A percentile compares a stretch with the other conserved stretches of the same genome.
phyloP scores from a whole-genome alignment of 2,888 invertebrate genomes.

The Mythimna ferrago region DNA sequence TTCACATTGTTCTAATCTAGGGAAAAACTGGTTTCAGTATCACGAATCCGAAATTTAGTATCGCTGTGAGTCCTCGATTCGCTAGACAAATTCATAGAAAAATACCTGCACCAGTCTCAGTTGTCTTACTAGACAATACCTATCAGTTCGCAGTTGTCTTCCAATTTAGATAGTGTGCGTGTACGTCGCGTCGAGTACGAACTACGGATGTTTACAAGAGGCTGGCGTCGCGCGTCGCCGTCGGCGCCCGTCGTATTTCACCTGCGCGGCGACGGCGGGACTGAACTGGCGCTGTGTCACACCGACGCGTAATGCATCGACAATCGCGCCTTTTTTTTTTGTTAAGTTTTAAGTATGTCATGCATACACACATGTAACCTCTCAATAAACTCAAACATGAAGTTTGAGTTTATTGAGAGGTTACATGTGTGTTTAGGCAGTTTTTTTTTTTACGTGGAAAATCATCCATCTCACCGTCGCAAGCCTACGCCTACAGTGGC shows the following conservation, averaged over 20 bases:
- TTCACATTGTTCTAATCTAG: not conserved
- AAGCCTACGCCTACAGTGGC: too few relatives aligned
- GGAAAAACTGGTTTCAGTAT: not conserved
- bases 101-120: slow-evolving; percentile 1
- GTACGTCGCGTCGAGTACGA: slow-evolving; percentile 26
- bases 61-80: not conserved
- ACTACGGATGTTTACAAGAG: slow-evolving; percentile 64
- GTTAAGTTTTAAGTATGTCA: not conserved
- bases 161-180: slow-evolving; percentile 53
- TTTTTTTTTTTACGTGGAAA: too few relatives aligned
- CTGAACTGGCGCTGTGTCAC: slow-evolving; percentile 43
- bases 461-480: too few relatives aligned
- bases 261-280: slow-evolving; percentile 66
- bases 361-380: too few relatives aligned
- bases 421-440: too few relatives aligned
- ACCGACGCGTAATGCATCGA: slow-evolving; percentile 48
- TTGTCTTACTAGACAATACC: slow-evolving; percentile 18
- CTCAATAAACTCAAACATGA: too few relatives aligned
- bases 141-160: slow-evolving; percentile 29
- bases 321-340: slow-evolving; percentile 13
- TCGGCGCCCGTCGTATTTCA: slow-evolving; percentile 65
- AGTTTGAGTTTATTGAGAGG: too few relatives aligned
- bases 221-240: slow-evolving; percentile 51
- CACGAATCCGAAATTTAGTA: too few relatives aligned
- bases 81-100: not conserved